Evolutionary conservation across 2,797 vertebrate species (phyloP), one percentile per base, ranked within the genome.

Genomic region (Sphenodon punctatus): DNA sequence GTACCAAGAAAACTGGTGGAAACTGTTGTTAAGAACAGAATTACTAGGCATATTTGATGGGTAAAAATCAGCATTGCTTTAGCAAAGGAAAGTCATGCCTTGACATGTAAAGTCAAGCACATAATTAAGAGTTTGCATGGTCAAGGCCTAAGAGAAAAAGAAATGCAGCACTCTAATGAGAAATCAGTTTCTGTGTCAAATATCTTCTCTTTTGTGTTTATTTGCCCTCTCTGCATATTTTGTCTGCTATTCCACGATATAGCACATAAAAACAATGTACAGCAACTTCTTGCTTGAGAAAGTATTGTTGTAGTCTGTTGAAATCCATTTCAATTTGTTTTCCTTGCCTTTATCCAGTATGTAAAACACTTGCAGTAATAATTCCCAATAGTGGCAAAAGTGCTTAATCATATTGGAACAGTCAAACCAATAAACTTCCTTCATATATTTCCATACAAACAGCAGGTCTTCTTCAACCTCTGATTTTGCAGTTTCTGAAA

Each of bases 211-310:
- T 25, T 20, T n/a, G 16, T 51, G 39, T 20, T 38, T 43, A 20
- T 10, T 27, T 32, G 42, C 51, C 49, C 38, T 30, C 32, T 39
- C 66, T 56, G n/a, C 41, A 34, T 16, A 56, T 9, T 69, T 69
- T 81, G 65, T 30, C 56, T 75, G 56, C 10, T 48, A 67, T 55
- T 63, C 64, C 56, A 81, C 45, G 46, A 39, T 42, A 63, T 59
- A 46, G 3, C 27, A 60, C 38, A 27, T 36, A 80, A 73, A 27
- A 30, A 13, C 23, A 51, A 60, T 41, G 82, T 71, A 25, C 23
- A 60, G 23, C 19, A 64, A 78, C 70, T 75, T 30, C 8, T 70
- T 85, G 5, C 15, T 60, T 76, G 51, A 63, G 34, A 83, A 72
- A 19, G 68, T n/a, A 32, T 3, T 51, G 17, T 59, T 80, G 41